Base-by-base conservation (phyloP, 2,113 vertebrate genomes). In the Polypterus senegalus region DNA sequence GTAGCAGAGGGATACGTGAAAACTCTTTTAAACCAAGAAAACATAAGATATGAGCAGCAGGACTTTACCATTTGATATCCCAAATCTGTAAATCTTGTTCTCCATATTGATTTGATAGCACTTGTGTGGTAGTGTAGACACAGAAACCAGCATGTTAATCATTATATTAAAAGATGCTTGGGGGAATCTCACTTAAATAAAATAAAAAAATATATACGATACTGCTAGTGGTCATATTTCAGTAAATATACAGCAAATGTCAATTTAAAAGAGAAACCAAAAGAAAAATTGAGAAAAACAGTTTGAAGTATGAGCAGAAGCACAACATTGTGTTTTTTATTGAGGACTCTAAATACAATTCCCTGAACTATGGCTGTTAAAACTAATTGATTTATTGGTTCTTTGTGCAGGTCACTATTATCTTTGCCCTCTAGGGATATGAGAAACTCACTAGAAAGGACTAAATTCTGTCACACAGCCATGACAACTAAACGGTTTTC, bases 381-480 rank as follows among this genome's bases (percentile, higher is more conserved):
- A 89, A 73, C 76, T 81, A 85, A 95, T 92, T 93, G 91, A 97
- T 93, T 95, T 94, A 92, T 91, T 88, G 88, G 81, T 82, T 89
- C 79, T 84, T 77, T 70, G 73, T 83, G 84, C 68, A 78, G 85
- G 85, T 76, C 78, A 76, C 79, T 85, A 89, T 92, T 89, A 90
- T 92, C 86, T 86, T 82, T 77, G 69, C 73, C 77, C 88, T 89
- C 88, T 66, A 76, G 90, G 86, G 88, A 92, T 81, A 66, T 59
- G 27, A 68, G 76, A 78, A 78, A 75, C 77, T 84, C 87, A 82
- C 79, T 76, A 85, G 82, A 82, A 78, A 84, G 79, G 79, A 82
- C 84, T 74, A 72, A 83, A 86, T 87, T 85, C 86, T 88, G 78
- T 79, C 79, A 79, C 69, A 67, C 76, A 73, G 71, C 74, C 72